Evolutionary conservation across 2,113 vertebrate species (phyloP), one percentile per base, ranked within the genome.

Genomic region (Marmota flaviventris): DNA sequence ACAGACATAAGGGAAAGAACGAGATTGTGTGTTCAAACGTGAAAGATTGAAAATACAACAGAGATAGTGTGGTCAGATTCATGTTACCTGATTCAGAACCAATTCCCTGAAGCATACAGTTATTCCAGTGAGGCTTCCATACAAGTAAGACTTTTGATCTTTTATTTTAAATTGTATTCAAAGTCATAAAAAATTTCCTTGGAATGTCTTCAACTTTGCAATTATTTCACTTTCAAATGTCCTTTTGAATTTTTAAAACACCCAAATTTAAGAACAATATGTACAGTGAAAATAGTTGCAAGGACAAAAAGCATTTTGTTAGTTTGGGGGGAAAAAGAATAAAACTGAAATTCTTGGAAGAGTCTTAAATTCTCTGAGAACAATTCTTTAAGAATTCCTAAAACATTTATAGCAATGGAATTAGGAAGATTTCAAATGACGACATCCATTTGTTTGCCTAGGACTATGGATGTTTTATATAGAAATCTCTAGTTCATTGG

Each of bases 31-130:
- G 48, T 51, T 84, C 82, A 94, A 93, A 86, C 56, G 7, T 8
- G 4, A 92, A 84, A 92, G 53, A 92, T 37, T 75, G 61, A 76
- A 78, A 86, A 84, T 82, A 77, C 14, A 92, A 81, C 34, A 79
- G 25, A 96, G 12, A 51, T 48, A 11, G 53, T 53, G 6, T 16
- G 81, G 81, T 51, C 45, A 73, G 32, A 32, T 65, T 11, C 63
- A 2, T 32, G 12, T 37, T 91, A 39, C 10, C 12, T 77, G 18
- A 34, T 73, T 89, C 48, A 58, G 37, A 93, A n/a, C 42, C 42
- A 53, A 75, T 7, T 48, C 37, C 45, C 6, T 69, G 58, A 8
- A 75, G 5, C 32, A 75, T 39, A 56, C 2, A 34, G 45, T 92
- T 86, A 37, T 76, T 61, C 34, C 1, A 73, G 34, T 2, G 29